phyloP scores from a whole-genome alignment of 2,888 invertebrate genomes.

The Phalangium opilio region DNA sequence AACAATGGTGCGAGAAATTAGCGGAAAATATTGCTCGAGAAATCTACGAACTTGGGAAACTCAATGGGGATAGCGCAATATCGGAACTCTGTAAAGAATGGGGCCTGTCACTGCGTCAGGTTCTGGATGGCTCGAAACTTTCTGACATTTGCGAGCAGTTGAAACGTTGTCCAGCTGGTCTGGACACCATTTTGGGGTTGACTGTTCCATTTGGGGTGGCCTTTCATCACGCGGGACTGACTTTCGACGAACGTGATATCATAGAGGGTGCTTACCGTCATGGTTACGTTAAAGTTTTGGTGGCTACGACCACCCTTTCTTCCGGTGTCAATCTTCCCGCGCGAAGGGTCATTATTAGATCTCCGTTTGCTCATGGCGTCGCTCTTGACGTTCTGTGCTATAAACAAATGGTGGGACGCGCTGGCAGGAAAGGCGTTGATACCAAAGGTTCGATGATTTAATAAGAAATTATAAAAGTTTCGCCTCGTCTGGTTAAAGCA shows the following conservation, averaged over 20 bases:
- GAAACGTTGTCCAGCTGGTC: slow-evolving; percentile 61
- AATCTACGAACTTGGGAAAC: slow-evolving; percentile 12
- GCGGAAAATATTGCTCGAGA: slow-evolving; percentile 32
- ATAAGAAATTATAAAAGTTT: too few species aligned
- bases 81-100: slow-evolving; percentile 22
- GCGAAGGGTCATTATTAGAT: slow-evolving; percentile 74
- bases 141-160: slow-evolving; percentile 45
- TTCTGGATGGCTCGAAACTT: slow-evolving; percentile 33
- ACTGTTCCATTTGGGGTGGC: slow-evolving; percentile 78
- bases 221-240: slow-evolving; percentile 92
- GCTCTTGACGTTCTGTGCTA: slow-evolving; percentile 69
- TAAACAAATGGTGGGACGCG: slow-evolving; percentile 93
- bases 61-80: slow-evolving; percentile 49
- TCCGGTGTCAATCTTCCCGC: slow-evolving; percentile 95
- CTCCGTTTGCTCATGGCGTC: slow-evolving; percentile 47
- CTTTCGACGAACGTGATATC: slow-evolving; percentile 91
- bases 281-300: slow-evolving; percentile 54
- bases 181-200: slow-evolving; percentile 58
- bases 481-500: too few species aligned
- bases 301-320: slow-evolving; percentile 90
- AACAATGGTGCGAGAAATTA: slow-evolving; percentile 85
- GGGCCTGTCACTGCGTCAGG: slow-evolving; percentile 41
- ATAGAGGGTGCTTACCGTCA: slow-evolving; percentile 49
- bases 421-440: slow-evolving; percentile 76
- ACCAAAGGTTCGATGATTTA: slow-evolving; percentile 33